Percentiles rank a stretch among this genome's conserved stretches.
phyloP scores from a whole-genome alignment of 2,113 vertebrate genomes.

The Pundamilia nyererei region DNA sequence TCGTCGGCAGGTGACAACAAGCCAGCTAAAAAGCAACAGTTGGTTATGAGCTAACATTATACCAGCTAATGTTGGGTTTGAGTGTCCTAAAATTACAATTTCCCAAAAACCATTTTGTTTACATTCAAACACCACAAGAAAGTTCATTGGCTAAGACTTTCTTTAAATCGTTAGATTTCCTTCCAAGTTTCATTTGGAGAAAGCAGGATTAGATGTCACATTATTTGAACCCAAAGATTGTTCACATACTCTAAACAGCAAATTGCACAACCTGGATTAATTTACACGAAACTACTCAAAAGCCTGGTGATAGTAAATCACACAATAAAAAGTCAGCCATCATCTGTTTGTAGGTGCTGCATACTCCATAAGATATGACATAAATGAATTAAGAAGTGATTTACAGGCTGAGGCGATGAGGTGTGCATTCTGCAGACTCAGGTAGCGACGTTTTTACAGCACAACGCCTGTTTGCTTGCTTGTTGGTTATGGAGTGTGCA shows the following conservation, averaged over 20 bases:
- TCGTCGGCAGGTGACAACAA: neutral
- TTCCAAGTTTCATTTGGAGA: neutral
- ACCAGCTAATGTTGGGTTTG: neutral
- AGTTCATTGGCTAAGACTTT: neutral
- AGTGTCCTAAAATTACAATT: neutral
- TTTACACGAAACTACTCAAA: neutral
- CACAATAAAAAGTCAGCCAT: neutral
- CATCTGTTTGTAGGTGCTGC: neutral
- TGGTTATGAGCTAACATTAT: neutral
- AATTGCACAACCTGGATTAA: neutral
- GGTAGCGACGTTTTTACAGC: constrained; percentile 33
- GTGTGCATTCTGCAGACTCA: neutral
- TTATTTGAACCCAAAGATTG: neutral
- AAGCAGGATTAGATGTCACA: neutral
- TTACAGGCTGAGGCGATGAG: neutral
- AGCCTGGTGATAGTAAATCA: neutral
- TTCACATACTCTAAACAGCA: neutral
- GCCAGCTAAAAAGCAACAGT: neutral
- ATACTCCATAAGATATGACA: neutral
- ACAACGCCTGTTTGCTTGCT: constrained; percentile 35
- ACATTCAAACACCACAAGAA: neutral
- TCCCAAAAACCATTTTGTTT: neutral
- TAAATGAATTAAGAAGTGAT: neutral
- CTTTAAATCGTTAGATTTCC: neutral
- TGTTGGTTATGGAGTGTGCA: constrained; percentile 20